Percentiles rank a stretch among this genome's conserved stretches.
Conservation (phyloP, 2,797 vertebrate genomes). For the Hafferia zeledoni region DNA sequence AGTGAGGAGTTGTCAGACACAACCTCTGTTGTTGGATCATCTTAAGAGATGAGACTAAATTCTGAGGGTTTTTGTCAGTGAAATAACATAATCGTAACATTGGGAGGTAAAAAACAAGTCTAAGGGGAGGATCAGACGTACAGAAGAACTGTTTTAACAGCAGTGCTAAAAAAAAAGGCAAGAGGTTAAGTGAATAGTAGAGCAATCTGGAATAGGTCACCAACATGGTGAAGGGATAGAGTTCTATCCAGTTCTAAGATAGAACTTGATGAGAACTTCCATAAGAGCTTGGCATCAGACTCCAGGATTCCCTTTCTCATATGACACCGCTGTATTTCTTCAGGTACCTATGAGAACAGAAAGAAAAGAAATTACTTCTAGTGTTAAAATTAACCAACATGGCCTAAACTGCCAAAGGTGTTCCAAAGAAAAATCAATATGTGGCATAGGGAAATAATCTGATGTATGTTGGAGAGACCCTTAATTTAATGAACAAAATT, state of each 20-base stretch:
- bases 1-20: background rate
- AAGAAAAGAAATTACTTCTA: background rate
- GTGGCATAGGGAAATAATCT: background rate
- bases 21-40: background rate
- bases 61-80: background rate
- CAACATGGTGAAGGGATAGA: background rate
- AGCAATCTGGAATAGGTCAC: background rate
- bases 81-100: background rate
- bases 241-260: background rate
- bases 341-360: background rate
- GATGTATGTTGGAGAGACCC: background rate
- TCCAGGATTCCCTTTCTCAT: background rate
- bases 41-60: background rate
- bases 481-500: background rate
- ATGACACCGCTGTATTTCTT: background rate
- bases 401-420: background rate
- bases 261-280: background rate
- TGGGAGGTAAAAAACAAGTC: background rate
- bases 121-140: background rate
- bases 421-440: background rate
- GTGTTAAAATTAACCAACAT: background rate
- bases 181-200: background rate
- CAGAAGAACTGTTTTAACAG: background rate
- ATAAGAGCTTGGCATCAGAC: background rate
- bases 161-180: background rate